A percentile compares a stretch with the other conserved stretches of the same genome.
These are phyloP conservation scores for Pangasianodon gigas DNA, from an alignment of 2,113 vertebrate genomes.

Conservation along the genomic window DNA sequence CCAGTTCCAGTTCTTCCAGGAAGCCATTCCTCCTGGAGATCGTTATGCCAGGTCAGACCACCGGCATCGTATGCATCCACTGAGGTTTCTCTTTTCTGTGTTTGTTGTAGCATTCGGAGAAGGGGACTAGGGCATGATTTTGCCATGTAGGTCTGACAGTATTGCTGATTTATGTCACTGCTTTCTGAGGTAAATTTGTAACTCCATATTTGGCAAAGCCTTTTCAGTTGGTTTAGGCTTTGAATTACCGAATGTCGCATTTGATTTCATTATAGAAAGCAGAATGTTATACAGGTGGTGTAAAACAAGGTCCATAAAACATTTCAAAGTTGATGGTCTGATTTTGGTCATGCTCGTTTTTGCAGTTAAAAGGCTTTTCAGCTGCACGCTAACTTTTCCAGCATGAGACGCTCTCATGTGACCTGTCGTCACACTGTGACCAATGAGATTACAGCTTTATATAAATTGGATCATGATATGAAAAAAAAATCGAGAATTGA, in stretches of 20 bases:
- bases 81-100: slow-evolving; percentile 1
- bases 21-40: slow-evolving; percentile 80
- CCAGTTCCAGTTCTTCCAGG: slow-evolving; percentile 88
- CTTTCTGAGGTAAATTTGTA: not conserved
- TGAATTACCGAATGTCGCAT: not conserved
- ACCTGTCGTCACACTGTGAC: not conserved
- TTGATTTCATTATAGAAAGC: slow-evolving; percentile 16
- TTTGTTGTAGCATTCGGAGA: slow-evolving; percentile 5
- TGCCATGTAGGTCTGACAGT: not conserved
- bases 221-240: not conserved
- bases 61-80: not conserved
- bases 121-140: not conserved
- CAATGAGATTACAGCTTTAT: not conserved
- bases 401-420: not conserved
- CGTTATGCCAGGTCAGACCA: slow-evolving; percentile 81
- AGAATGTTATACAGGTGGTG: not conserved
- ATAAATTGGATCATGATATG: not conserved
- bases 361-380: slow-evolving; percentile 3
- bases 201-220: not conserved
- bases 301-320: not conserved
- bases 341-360: not conserved
- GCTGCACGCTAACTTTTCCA: not conserved
- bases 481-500: not conserved
- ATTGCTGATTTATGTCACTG: not conserved
- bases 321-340: not conserved